Evolutionary conservation across 1,140 invertebrate species (phyloP).

Genomic region (Pseudomyrmex gracilis): DNA sequence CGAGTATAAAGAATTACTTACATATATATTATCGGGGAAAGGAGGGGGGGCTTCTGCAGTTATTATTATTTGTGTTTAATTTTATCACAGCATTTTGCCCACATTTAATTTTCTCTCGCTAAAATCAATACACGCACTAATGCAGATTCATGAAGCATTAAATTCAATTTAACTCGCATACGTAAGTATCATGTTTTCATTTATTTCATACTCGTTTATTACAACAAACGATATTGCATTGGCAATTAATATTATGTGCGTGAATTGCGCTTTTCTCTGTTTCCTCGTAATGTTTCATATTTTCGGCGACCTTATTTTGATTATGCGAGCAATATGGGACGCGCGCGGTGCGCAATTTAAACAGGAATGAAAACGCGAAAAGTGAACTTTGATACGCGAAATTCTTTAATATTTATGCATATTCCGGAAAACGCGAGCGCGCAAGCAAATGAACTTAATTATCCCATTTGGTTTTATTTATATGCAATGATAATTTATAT

Average conservation of each 20-base stretch:
- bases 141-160: slow-evolving; percentile 42
- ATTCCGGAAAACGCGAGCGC: not conserved
- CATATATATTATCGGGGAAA: no score
- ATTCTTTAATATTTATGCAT: slow-evolving; percentile 50
- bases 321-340: slow-evolving; percentile 17
- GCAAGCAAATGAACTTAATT: not conserved
- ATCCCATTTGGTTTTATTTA: slow-evolving; percentile 7
- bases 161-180: slow-evolving; percentile 43
- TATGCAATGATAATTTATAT: no score
- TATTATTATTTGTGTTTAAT: slow-evolving; percentile 28
- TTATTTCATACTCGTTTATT: slow-evolving; percentile 48
- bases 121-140: not conserved
- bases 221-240: slow-evolving; percentile 41
- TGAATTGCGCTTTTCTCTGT: not conserved
- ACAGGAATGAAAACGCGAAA: slow-evolving; percentile 30
- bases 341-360: slow-evolving; percentile 28
- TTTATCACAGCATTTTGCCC: not conserved
- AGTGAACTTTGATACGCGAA: slow-evolving; percentile 31
- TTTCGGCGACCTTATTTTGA: slow-evolving; percentile 31
- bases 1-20: not conserved
- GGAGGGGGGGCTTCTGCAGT: no score
- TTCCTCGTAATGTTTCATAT: not conserved
- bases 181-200: slow-evolving; percentile 52
- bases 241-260: slow-evolving; percentile 56
- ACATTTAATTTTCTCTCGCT: slow-evolving; percentile 25